Base-by-base conservation (phyloP, 2,888 invertebrate species). In the Allacma fusca region DNA sequence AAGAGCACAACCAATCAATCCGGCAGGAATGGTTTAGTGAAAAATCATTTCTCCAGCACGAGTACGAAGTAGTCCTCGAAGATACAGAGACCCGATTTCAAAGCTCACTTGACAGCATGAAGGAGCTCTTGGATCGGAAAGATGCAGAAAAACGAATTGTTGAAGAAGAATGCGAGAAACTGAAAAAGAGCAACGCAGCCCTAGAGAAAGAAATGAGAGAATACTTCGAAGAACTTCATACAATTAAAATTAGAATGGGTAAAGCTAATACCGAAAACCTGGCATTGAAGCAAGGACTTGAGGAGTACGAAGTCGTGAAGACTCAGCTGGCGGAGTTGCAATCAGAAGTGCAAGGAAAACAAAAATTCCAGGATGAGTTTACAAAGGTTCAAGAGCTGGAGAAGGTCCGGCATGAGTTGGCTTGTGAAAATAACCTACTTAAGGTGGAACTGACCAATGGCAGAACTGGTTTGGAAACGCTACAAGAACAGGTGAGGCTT, bases 21-120 rank as follows among this genome's bases (percentile, higher is more conserved):
- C 50, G 50, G 7, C 19, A 23, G 4, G 77, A 79, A 24, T 80
- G 78, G 79, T 9, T 34, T n/a, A 76, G 75, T 9, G 73, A 80
- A 65, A 81, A 78, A 65, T 50, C 34, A 1, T 82, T 81, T 64
- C 21, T 80, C 26, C 67, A 78, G n/a, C 65, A 74, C n/a, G 82
- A 82, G 70, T 24, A 2, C n/a, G 69, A 76, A 29, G 29, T 21
- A 13, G 59, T n/a, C 9, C 29, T 50, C 12, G 69, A 69, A 57
- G 76, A 76, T 9, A 50, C 2, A 13, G 40, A 40, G 7, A 13
- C 5, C 40, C 40, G 13, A 19, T 21, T 34, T 21, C 29, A 68
- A 43, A 57, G 1, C 57, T 57, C n/a, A 5, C 65, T 26, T 1
- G 19, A 2, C 9, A 19, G 24, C 12, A 0, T 65, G 23, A 34